phyloP scores from a whole-genome alignment of 2,113 vertebrate species.

The Ictalurus furcatus region DNA sequence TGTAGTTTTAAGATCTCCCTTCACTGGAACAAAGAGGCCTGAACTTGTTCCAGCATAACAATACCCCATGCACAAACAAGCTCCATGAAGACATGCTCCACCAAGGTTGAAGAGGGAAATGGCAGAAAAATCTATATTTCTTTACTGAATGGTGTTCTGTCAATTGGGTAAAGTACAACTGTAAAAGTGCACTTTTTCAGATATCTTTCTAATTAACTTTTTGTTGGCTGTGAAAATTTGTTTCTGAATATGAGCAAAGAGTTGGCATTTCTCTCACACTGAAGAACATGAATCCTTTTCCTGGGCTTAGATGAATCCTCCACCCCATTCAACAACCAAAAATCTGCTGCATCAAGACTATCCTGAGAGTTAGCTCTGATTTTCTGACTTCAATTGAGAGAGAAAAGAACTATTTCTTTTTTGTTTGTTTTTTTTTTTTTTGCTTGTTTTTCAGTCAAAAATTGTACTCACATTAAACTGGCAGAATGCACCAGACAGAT shows the following conservation, averaged over 20 bases:
- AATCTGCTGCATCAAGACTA: neutral
- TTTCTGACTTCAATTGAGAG: neutral
- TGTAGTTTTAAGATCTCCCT: neutral
- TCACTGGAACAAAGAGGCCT: too few species aligned
- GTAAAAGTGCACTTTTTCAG: neutral
- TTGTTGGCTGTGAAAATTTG: neutral
- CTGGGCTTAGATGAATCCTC: neutral
- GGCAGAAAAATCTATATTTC: neutral
- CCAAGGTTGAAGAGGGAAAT: too few species aligned
- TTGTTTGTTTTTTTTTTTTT: too few species aligned
- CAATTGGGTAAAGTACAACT: neutral
- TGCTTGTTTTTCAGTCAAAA: neutral
- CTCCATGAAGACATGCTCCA: too few species aligned
- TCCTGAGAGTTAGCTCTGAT: constrained; percentile 12
- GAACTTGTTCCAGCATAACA: too few species aligned
- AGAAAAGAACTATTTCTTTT: neutral
- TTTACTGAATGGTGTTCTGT: neutral
- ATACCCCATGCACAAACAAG: too few species aligned
- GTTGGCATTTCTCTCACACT: neutral
- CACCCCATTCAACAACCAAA: neutral
- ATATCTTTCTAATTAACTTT: neutral
- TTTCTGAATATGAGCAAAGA: neutral
- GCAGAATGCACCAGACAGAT: neutral
- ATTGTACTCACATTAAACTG: neutral
- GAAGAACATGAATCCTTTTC: neutral